Evolutionary conservation across 2,797 vertebrate species (phyloP), one percentile per base, ranked within the genome.

Genomic region (Cossypha dichroa): DNA sequence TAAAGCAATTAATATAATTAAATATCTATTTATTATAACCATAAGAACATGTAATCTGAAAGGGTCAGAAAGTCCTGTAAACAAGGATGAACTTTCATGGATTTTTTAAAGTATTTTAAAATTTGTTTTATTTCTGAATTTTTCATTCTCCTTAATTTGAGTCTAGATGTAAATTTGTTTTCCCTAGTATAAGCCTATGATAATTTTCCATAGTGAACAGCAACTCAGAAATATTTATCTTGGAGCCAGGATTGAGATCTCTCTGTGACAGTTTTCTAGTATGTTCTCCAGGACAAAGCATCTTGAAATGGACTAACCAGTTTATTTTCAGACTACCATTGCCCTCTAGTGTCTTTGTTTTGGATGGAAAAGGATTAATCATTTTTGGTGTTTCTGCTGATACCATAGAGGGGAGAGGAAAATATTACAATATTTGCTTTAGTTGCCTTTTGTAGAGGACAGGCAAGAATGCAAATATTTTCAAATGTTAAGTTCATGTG

Each of bases 261-360:
- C 49, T 76, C 54, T 85, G 41, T 88, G 66, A 63, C 72, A 69
- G 40, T 91, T 91, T 96, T 96, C 95, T 94, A 91, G 94, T 78
- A 93, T 55, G 66, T 96, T 96, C 94, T 95, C 20, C 68, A 69
- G 55, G 64, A 48, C 41, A 33, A 64, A 77, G 31, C 93, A 31
- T 89, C 33, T 80, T 67, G 60, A 89, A 83, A 77, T 58, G 60
- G 68, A 58, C 77, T 73, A 79, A 49, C 14, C 40, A 41, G 60
- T 92, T 95, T 72, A 79, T 95, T 91, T 95, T 75, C 91, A 85
- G 92, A 33, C 89, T 89, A 56, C 70, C 40, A 60, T 90, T 96
- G 96, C 95, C 96, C 95, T 95, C 96, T 97, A 96, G 95, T 81
- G 95, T 95, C 84, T 91, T 75, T 66, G 54, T 51, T 93, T 85